Evolutionary conservation across 1,140 invertebrate genomes (phyloP), one percentile per base, ranked within the genome.

Genomic region (Heliconius melpomene): DNA sequence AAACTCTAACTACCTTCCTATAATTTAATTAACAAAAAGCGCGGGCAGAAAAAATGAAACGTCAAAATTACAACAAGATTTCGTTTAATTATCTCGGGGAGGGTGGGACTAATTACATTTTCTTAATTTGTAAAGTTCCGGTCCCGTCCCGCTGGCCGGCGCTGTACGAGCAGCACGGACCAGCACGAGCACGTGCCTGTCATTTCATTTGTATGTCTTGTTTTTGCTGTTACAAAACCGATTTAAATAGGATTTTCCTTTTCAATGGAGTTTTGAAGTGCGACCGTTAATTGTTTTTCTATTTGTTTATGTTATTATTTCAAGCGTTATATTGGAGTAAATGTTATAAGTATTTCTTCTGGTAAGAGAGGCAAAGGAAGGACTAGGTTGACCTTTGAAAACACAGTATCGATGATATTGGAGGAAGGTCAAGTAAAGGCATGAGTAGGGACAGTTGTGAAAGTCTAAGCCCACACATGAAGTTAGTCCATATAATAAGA

Each of bases 41-140:
- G 86, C 85, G 85, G 84, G 86, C 18, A 82, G 88, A 91, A 91
- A 93, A 94, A 93, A 92, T 92, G 90, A 93, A 94, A 92, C 86
- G 90, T 94, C 90, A 90, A 92, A 93, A 93, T 94, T 94, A 94
- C 91, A 91, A 91, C 90, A 91, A 91, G 90, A 93, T 93, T 92
- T 84, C 85, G 85, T 87, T 93, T 92, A 92, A 93, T 91, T 92
- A 92, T 92, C 90, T 92, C 91, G 87, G 83, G 52, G 77, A 80
- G 83, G 72, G 50, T 20, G 50, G 79, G 84, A 88, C 90, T 92
- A 93, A 93, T 93, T 93, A 92, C 92, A 91, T 92, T 93, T 93
- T 93, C 92, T 94, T 93, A 94, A 93, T 94, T 93, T 89, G 90
- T 86, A 93, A 93, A 93, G 84, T 93, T 92, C 86, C 84, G 72